A percentile compares a stretch with the other conserved stretches of the same genome.
Evolutionary conservation across 2,113 vertebrate species (phyloP).

Genomic region (Stercorarius parasiticus): DNA sequence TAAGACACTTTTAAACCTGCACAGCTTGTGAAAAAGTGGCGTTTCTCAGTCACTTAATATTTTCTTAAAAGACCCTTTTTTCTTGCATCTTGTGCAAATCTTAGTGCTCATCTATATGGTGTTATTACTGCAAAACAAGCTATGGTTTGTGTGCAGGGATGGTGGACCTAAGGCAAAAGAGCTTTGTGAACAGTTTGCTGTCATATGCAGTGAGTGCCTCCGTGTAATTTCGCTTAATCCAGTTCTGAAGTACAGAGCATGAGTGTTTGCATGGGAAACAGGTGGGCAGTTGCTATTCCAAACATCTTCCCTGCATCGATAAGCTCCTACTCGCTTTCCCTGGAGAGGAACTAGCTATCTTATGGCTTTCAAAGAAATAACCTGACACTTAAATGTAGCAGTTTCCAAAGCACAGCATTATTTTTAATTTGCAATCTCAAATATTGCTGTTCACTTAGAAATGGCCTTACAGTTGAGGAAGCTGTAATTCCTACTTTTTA

Average conservation of each 20-base stretch:
- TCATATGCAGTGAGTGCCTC: neutral
- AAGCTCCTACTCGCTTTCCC: neutral
- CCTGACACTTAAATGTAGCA: neutral
- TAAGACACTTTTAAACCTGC: neutral
- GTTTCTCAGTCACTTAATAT: neutral
- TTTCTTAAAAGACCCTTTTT: neutral
- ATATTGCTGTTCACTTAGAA: neutral
- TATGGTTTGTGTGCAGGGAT: neutral
- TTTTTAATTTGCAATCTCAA: neutral
- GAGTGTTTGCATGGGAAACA: neutral
- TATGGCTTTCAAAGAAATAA: neutral
- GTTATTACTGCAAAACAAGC: neutral
- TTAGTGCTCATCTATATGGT: neutral
- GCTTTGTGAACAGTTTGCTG: neutral
- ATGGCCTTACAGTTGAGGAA: neutral
- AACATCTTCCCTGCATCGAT: neutral
- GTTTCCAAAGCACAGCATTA: neutral
- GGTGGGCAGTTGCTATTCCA: neutral
- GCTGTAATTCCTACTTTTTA: neutral
- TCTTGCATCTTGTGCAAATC: neutral
- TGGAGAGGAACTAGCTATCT: neutral
- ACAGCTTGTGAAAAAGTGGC: neutral
- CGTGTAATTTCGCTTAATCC: neutral
- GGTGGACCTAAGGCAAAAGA: neutral
- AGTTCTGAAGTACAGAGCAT: neutral